These are phyloP conservation scores for Pangasius larnaudii DNA, from an alignment of 2,797 vertebrate genomes.

Conservation along the genomic window DNA sequence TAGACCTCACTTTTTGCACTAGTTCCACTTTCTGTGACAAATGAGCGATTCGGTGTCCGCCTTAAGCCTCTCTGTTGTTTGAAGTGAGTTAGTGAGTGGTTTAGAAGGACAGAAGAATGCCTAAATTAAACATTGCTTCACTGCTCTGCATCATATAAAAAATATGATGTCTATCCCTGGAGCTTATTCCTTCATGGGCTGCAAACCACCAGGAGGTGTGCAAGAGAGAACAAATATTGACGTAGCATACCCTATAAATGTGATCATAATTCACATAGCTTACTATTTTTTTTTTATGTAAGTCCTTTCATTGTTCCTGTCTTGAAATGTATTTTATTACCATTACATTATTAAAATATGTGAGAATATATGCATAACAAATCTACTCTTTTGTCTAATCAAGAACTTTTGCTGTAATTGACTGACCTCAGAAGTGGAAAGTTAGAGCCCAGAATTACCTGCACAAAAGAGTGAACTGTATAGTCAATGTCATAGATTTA, in stretches of 20 bases:
- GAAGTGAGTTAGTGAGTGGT: background rate
- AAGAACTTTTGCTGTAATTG: background rate
- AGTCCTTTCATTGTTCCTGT: background rate
- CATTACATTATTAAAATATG: background rate
- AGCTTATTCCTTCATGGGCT: constrained; percentile 12
- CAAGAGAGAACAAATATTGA: background rate
- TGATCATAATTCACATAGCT: background rate
- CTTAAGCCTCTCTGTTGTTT: constrained; percentile 3
- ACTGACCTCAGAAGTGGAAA: background rate
- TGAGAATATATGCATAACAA: background rate
- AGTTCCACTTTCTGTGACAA: background rate
- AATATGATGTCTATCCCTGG: background rate
- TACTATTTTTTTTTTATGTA: background rate
- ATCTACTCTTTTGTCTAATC: background rate
- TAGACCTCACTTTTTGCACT: background rate
- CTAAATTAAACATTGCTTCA: constrained; percentile 12
- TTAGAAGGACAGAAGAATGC: background rate
- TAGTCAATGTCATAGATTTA: background rate
- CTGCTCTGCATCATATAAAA: background rate
- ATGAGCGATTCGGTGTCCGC: background rate
- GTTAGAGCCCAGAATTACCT: background rate
- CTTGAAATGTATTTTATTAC: background rate
- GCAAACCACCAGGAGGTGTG: background rate
- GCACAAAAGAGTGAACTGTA: background rate
- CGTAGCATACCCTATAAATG: background rate